phyloP scores from a whole-genome alignment of 1,140 invertebrate species.

The Platyscapa corneri region DNA sequence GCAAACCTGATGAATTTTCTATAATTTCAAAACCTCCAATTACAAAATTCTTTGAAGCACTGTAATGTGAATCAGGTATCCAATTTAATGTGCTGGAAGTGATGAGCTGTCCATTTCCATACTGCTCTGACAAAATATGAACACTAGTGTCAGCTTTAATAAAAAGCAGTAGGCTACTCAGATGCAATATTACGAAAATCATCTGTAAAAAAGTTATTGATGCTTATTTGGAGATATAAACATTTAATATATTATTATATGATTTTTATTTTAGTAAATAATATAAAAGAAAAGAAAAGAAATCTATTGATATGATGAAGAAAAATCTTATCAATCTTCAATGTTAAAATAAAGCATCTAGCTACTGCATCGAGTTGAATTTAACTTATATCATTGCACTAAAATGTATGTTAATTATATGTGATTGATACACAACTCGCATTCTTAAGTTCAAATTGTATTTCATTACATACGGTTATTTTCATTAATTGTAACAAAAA shows the following conservation, averaged over 20 bases:
- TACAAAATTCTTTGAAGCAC: conserved; percentile 73
- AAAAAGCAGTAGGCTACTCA: conserved; percentile 55
- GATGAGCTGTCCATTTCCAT: conserved; percentile 64
- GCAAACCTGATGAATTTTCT: conserved; percentile 58
- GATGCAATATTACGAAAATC: conserved; percentile 58
- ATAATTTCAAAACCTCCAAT: conserved; percentile 75
- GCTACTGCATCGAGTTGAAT: too few relatives aligned
- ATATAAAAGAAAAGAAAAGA: too few relatives aligned
- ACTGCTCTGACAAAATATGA: conserved; percentile 63
- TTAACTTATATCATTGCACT: too few relatives aligned
- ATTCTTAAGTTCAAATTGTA: too few relatives aligned
- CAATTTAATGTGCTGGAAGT: conserved; percentile 78
- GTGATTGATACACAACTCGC: too few relatives aligned
- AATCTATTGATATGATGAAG: too few relatives aligned
- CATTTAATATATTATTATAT: not conserved
- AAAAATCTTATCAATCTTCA: too few relatives aligned
- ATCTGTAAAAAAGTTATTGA: conserved; percentile 70
- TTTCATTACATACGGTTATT: too few relatives aligned
- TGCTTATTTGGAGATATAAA: not conserved
- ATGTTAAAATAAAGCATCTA: too few relatives aligned
- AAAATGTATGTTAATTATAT: too few relatives aligned
- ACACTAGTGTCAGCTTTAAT: conserved; percentile 70
- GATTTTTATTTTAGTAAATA: too few relatives aligned
- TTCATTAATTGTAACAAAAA: too few relatives aligned
- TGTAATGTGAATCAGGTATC: conserved; percentile 72